phyloP scores from a whole-genome alignment of 2,888 invertebrate genomes.

The Steinernema hermaphroditum region DNA sequence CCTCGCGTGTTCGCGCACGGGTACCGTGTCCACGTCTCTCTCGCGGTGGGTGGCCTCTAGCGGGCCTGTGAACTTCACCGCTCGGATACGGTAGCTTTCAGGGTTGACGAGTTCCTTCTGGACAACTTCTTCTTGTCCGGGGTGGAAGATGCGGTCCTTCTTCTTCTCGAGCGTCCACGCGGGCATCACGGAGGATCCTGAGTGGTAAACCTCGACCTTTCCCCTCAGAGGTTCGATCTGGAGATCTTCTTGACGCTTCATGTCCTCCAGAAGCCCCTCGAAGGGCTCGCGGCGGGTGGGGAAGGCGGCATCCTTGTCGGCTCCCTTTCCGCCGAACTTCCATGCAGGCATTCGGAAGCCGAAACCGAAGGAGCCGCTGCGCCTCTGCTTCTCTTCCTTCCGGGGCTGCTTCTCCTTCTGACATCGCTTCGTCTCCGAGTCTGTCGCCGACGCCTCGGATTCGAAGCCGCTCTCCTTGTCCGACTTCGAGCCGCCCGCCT shows the following conservation, averaged over 20 bases:
- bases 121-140: slow-evolving; percentile 32
- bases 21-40: slow-evolving; percentile 27
- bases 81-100: not conserved
- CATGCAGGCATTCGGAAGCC: slow-evolving; percentile 34
- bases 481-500: slow-evolving; percentile 4
- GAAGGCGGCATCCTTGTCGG: not conserved
- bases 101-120: slow-evolving; percentile 9
- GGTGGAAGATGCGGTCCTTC: slow-evolving; percentile 23
- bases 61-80: slow-evolving; percentile 8
- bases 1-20: slow-evolving; percentile 18
- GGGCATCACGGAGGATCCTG: slow-evolving; percentile 10
- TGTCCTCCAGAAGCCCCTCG: slow-evolving; percentile 36
- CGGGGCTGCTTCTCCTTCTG: slow-evolving; percentile 18
- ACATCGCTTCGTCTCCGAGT: slow-evolving; percentile 26
- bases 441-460: not conserved
- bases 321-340: slow-evolving; percentile 33
- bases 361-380: slow-evolving; percentile 9
- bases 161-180: not conserved
- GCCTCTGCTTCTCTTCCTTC: slow-evolving; percentile 17
- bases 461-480: slow-evolving; percentile 30
- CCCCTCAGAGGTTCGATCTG: slow-evolving; percentile 37
- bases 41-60: not conserved
- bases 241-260: slow-evolving; percentile 3
- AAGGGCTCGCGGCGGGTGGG: slow-evolving; percentile 23
- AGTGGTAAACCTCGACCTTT: slow-evolving; percentile 30